A percentile compares a stretch with the other conserved stretches of the same genome.
Evolutionary conservation across 2,113 vertebrate species (phyloP).

Genomic region (Helogale parvula): DNA sequence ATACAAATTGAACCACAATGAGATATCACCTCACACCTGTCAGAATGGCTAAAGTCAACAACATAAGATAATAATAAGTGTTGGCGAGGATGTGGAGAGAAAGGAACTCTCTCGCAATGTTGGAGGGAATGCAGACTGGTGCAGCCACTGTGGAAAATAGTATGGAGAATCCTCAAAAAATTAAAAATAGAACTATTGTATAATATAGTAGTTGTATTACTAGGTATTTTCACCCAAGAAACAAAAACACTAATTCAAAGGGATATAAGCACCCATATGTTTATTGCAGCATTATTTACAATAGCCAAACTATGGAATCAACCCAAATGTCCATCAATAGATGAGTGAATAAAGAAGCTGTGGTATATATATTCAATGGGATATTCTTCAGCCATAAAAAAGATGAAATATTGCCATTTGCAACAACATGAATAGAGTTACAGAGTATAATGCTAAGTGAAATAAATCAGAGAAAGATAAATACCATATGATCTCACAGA

Average conservation of each 20-base stretch:
- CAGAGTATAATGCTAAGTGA: not conserved
- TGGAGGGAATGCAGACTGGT: not conserved
- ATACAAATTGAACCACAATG: not conserved
- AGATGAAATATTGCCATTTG: not conserved
- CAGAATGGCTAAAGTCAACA: not conserved
- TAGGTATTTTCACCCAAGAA: not conserved
- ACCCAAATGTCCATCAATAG: too few species aligned
- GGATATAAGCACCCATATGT: not conserved
- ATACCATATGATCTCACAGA: not conserved
- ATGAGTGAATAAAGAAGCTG: too few species aligned
- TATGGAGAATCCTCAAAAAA: not conserved
- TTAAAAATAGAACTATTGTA: not conserved
- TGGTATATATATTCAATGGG: not conserved
- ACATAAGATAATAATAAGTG: not conserved
- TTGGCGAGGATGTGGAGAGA: not conserved
- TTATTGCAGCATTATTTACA: not conserved
- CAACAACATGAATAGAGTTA: not conserved
- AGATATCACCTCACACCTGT: not conserved
- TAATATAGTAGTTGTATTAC: not conserved
- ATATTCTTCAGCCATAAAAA: not conserved
- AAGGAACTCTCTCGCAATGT: not conserved
- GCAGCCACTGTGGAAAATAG: not conserved
- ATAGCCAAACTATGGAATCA: not conserved
- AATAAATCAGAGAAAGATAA: not conserved
- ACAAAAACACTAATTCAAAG: not conserved